phyloP scores from a whole-genome alignment of 2,797 vertebrate genomes.

The Diplodus sargus region DNA sequence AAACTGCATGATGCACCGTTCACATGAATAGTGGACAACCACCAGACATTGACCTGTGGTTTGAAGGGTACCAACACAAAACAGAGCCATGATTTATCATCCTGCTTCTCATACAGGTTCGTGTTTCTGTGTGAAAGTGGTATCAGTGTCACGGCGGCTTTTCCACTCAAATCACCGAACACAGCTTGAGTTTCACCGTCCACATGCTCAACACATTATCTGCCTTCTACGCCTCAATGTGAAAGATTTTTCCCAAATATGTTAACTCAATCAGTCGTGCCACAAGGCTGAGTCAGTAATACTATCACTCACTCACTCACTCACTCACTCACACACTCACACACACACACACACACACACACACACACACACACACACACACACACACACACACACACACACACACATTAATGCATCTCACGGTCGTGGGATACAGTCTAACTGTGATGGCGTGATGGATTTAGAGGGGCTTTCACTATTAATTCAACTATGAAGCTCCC shows the following conservation, averaged over 20 bases:
- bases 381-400: constrained; percentile 8
- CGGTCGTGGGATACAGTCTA: constrained; percentile 52
- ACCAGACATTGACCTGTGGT: constrained; percentile 12
- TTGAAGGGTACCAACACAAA: neutral
- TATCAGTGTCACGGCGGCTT: constrained; percentile 43
- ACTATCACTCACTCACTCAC: constrained; percentile 41
- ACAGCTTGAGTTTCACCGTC: constrained; percentile 60
- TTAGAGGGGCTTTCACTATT: constrained; percentile 59
- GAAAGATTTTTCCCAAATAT: constrained; percentile 66
- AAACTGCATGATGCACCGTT: too few species aligned
- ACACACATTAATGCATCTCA: constrained; percentile 64
- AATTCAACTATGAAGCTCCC: constrained; percentile 52
- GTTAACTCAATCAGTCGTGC: constrained; percentile 72
- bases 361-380: constrained; percentile 41
- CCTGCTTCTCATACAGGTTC: constrained; percentile 5
- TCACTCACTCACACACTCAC: constrained; percentile 39
- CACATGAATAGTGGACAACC: neutral
- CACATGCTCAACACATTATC: constrained; percentile 77
- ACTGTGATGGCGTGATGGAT: constrained; percentile 55
- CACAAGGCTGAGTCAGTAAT: constrained; percentile 72
- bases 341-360: constrained; percentile 8
- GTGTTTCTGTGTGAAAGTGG: constrained; percentile 39
- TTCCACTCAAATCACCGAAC: constrained; percentile 47
- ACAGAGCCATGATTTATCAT: constrained; percentile 38
- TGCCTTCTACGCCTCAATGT: constrained; percentile 42